Conservation (phyloP, 1,140 invertebrate genomes). For the Schlechtendalia chinensis region DNA sequence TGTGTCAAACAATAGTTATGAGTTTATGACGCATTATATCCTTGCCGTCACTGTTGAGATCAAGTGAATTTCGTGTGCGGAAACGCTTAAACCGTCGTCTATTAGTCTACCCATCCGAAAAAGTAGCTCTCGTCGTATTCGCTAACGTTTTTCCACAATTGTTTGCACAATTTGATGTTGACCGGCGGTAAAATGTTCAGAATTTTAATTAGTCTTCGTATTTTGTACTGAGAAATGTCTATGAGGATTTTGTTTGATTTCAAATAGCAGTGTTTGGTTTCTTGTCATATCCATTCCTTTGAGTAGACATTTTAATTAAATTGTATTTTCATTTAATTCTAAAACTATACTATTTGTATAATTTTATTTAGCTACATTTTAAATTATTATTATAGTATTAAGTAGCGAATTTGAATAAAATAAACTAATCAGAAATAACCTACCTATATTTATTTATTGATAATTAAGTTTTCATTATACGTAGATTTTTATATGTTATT, state of each 20-base stretch:
- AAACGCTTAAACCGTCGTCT: conserved; percentile 11
- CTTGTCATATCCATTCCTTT: not conserved
- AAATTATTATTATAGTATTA: not conserved
- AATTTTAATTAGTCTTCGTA: conserved; percentile 25
- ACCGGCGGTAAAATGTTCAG: conserved; percentile 6
- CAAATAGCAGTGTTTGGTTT: not conserved
- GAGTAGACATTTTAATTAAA: not conserved
- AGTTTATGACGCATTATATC: conserved; percentile 10
- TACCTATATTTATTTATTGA: not conserved
- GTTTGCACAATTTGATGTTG: conserved; percentile 26
- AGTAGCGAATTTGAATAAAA: conserved; percentile 11
- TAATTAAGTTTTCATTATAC: not conserved
- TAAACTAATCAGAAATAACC: not conserved
- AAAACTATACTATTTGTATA: too few species aligned
- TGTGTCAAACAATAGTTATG: conserved; percentile 43
- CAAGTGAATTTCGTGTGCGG: conserved; percentile 16
- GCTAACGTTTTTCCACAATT: conserved; percentile 20
- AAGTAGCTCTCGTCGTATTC: conserved; percentile 11
- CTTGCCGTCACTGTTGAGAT: conserved; percentile 1
- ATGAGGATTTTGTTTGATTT: not conserved
- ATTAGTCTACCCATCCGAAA: not conserved
- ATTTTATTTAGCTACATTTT: not conserved
- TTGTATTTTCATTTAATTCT: too few species aligned
- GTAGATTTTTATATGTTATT: not conserved
- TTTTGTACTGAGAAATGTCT: not conserved